phyloP scores from a whole-genome alignment of 2,113 vertebrate species.

The Neolamprologus fasciatus region DNA sequence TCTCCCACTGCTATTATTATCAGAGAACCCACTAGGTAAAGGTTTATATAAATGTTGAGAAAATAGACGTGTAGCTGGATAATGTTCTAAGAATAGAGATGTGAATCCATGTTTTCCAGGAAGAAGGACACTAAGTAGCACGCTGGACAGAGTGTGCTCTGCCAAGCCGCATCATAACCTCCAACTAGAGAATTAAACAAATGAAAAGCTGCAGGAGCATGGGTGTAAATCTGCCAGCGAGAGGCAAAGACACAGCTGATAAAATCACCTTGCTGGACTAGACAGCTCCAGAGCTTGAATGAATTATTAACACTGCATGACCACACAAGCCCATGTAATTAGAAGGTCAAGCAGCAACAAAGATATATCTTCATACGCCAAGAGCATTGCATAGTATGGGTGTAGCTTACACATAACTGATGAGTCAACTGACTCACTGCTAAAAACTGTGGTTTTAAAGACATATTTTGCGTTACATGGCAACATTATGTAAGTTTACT shows the following conservation, averaged over 20 bases:
- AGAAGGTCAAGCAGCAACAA: not conserved
- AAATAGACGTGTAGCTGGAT: not conserved
- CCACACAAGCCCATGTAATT: not conserved
- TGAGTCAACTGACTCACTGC: not conserved
- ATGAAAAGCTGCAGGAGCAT: conserved; percentile 52
- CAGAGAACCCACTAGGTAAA: not conserved
- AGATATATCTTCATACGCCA: not conserved
- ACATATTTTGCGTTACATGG: not conserved
- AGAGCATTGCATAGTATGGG: not conserved
- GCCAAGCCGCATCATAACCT: conserved; percentile 42
- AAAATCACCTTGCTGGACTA: conserved; percentile 22
- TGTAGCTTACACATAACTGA: not conserved
- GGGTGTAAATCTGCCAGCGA: conserved; percentile 58
- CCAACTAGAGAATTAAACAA: conserved; percentile 62
- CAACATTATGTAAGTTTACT: not conserved
- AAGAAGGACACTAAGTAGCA: conserved; percentile 23
- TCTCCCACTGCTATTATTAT: not conserved
- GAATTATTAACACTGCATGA: not conserved
- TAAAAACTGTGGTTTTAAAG: not conserved
- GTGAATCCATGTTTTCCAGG: not conserved
- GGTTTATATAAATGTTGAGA: not conserved
- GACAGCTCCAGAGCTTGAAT: not conserved
- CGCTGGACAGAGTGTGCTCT: conserved; percentile 14
- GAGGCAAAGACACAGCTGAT: conserved; percentile 21
- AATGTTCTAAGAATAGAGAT: not conserved